Base-by-base conservation (phyloP, 2,888 invertebrate species). In the Drosophila mettleri region DNA sequence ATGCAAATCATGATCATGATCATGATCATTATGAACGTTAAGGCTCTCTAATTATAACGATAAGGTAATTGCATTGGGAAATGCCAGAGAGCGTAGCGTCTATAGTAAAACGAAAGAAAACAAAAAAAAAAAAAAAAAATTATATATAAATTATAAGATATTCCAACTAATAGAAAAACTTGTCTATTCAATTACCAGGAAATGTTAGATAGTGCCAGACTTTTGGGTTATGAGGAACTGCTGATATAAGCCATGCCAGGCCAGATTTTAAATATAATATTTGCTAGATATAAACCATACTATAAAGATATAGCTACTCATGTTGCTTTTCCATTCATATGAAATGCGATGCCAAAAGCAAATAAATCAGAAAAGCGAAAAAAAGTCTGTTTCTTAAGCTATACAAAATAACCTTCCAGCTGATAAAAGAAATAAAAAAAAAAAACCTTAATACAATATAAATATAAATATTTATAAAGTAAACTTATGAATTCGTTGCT, bases 401-500 rank as follows among this genome's bases (percentile, higher is more conserved):
- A 27, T 22, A 39, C 24, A 59, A 58, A 53, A 41, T 59, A 62
- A 60, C 74, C 63, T 69, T 69, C 53, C 16, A 53, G 36, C 14
- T 33, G 31, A 74, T 74, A 70, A 57, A n/a, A n/a, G n/a, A n/a
- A n/a, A n/a, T n/a, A n/a, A n/a, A n/a, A n/a, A n/a, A n/a, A n/a
- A n/a, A n/a, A 58, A 51, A 39, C 2, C 38, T 52, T 31, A 74
- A n/a, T 53, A 36, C 43, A 45, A 52, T 46, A 43, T 33, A 70
- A 52, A 52, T 52, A 38, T 38, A 66, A 66, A 74, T 74, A 63
- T 74, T 74, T 66, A 51, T 10, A 24, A 6, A 63, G 52, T 48
- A 33, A 22, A 16, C 62, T 48, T 36, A 20, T 38, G 20, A 51
- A 33, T 20, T 45, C 41, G 34, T 22, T 1, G 14, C 14, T 8